Evolutionary conservation across 2,113 vertebrate genomes (phyloP).

Genomic region (Kryptolebias marmoratus): DNA sequence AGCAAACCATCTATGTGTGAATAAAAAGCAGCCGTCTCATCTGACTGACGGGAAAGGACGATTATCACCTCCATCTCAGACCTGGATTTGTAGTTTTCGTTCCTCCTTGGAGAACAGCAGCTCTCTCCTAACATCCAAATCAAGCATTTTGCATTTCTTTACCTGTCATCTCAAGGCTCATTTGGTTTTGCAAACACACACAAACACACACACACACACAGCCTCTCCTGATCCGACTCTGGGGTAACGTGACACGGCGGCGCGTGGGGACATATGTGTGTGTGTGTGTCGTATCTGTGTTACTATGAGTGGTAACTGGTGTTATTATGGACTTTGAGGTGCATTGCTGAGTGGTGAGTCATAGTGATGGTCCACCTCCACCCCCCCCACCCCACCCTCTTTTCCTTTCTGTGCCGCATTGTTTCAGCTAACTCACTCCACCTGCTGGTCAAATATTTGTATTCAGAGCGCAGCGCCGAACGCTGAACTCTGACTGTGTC

Average conservation of each 20-base stretch:
- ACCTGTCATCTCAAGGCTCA: background rate
- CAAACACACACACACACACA: background rate
- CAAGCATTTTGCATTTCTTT: slow-evolving; percentile 10
- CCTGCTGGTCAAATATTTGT: slow-evolving; percentile 62
- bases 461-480: slow-evolving; percentile 3
- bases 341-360: slow-evolving; percentile 73
- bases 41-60: slow-evolving; percentile 35
- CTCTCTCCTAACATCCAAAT: slow-evolving; percentile 13
- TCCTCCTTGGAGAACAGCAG: slow-evolving; percentile 7
- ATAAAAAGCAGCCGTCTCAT: slow-evolving; percentile 6
- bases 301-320: slow-evolving; percentile 51
- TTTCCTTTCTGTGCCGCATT: slow-evolving; percentile 15
- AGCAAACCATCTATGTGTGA: slow-evolving; percentile 1
- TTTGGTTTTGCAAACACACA: slow-evolving; percentile 9
- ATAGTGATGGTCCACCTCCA: slow-evolving; percentile 44
- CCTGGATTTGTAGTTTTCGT: slow-evolving; percentile 13
- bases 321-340: slow-evolving; percentile 60
- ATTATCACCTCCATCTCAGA: slow-evolving; percentile 4
- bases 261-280: slow-evolving; percentile 9
- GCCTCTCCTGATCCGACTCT: background rate
- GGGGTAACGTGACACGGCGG: slow-evolving; percentile 4
- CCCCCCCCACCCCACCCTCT: background rate
- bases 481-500: background rate
- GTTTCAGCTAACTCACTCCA: slow-evolving; percentile 59
- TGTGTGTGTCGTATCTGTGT: slow-evolving; percentile 38